Evolutionary conservation across 2,888 invertebrate species (phyloP), one percentile per base, ranked within the genome.

Genomic region (Heliconius sara): DNA sequence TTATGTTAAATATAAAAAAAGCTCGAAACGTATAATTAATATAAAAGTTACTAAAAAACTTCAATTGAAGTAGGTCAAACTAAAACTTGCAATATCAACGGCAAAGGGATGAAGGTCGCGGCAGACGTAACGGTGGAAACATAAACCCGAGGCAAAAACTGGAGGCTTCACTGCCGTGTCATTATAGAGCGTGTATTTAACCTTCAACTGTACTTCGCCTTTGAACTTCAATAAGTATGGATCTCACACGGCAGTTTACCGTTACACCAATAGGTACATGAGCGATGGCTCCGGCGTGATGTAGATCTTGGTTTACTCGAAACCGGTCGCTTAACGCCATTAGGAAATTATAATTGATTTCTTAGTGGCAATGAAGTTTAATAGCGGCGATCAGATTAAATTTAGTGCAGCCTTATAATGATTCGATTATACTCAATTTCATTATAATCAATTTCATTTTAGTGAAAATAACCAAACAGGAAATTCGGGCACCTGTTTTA

Each of bases 131-230:
- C 73, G 57, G 25, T 73, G 25, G n/a, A 73, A 60, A 65, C 47
- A 43, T 27, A 65, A 63, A 75, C 22, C 75, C 66, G 47, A 75
- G 75, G 65, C 27, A 65, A 65, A 66, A 65, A 65, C 65, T 75
- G 3, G 65, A 47, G 75, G 12, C 66, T 75, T 75, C 75, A 22
- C 73, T 16, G 73, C 65, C 75, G 25, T 63, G 63, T 72, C 72
- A 77, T 77, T 73, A 73, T 27, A 57, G 22, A 71, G 63, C 43
- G 34, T 47, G 39, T 60, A 34, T 74, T 74, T 52, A 57, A 57
- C 78, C 74, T 78, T 74, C 73, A 78, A 78, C 74, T 74, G 57
- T 39, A 74, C 66, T 74, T 78, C 72, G 73, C 73, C 78, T 73
- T 79, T 79, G 67, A 75, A 74, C 74, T 47, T 68, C 78, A 57